Conservation (phyloP, 2,797 vertebrate species). For the Lepus oiostolus region DNA sequence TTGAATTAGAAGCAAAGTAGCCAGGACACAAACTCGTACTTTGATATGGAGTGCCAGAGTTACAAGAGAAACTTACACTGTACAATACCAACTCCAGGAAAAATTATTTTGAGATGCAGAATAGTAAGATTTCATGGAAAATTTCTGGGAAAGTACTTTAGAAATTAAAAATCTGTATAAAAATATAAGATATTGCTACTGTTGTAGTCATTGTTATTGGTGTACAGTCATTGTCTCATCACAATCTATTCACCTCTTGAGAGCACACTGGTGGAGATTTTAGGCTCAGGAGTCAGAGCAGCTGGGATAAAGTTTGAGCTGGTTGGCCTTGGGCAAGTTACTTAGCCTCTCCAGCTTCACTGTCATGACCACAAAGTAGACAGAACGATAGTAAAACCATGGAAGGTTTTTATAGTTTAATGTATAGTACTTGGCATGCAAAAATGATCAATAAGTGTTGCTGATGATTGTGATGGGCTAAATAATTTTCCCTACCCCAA, state of each 20-base stretch:
- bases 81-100: too few species aligned
- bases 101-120: slow-evolving; percentile 31
- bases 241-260: background rate
- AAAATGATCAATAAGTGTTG: background rate
- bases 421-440: background rate
- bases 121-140: slow-evolving; percentile 26
- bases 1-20: too few species aligned
- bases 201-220: background rate
- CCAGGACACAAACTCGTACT: too few species aligned
- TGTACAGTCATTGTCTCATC: background rate
- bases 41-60: too few species aligned
- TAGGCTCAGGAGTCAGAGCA: background rate
- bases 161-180: slow-evolving; percentile 36
- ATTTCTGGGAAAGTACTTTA: slow-evolving; percentile 1
- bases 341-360: background rate
- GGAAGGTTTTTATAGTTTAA: slow-evolving; percentile 7
- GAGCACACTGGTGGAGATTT: background rate
- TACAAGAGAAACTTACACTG: too few species aligned
- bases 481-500: background rate
- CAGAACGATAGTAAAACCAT: background rate
- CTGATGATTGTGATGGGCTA: background rate
- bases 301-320: background rate
- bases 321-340: slow-evolving; percentile 7
- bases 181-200: background rate
- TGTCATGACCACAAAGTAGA: background rate